phyloP scores from a whole-genome alignment of 2,888 invertebrate genomes.

The Chrysopilus asiliformis region DNA sequence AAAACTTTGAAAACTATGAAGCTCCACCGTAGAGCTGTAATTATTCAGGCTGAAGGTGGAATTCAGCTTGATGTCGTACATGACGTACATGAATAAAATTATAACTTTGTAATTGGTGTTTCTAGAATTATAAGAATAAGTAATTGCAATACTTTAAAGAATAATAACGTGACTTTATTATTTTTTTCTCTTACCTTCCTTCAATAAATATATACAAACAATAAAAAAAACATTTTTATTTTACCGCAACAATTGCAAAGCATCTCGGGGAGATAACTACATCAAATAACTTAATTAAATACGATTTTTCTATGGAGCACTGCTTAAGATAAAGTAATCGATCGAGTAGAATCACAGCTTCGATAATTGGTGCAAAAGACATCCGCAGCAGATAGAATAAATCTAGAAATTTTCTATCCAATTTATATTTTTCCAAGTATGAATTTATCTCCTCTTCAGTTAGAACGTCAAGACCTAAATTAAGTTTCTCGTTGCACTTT shows the following conservation, averaged over 20 bases:
- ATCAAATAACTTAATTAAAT: conserved; percentile 68
- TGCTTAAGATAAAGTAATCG: conserved; percentile 64
- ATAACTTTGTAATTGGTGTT: no score
- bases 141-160: neutral
- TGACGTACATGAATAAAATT: no score
- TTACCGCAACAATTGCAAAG: conserved; percentile 56
- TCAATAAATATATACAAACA: no score
- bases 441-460: conserved; percentile 36
- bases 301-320: conserved; percentile 42
- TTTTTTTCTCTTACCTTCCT: neutral
- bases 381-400: conserved; percentile 66
- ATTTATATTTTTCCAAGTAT: conserved; percentile 33
- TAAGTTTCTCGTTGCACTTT: conserved; percentile 49
- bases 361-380: conserved; percentile 65
- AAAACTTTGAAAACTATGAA: conserved; percentile 20
- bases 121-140: no score
- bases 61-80: conserved; percentile 24
- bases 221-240: conserved; percentile 21
- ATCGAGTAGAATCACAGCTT: conserved; percentile 70
- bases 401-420: conserved; percentile 45
- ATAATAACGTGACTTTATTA: neutral
- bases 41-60: conserved; percentile 22
- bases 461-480: conserved; percentile 28
- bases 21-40: conserved; percentile 26
- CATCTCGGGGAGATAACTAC: conserved; percentile 72